A percentile compares a stretch with the other conserved stretches of the same genome.
Conservation (phyloP, 2,888 invertebrate genomes). For the Apotomis capreana region DNA sequence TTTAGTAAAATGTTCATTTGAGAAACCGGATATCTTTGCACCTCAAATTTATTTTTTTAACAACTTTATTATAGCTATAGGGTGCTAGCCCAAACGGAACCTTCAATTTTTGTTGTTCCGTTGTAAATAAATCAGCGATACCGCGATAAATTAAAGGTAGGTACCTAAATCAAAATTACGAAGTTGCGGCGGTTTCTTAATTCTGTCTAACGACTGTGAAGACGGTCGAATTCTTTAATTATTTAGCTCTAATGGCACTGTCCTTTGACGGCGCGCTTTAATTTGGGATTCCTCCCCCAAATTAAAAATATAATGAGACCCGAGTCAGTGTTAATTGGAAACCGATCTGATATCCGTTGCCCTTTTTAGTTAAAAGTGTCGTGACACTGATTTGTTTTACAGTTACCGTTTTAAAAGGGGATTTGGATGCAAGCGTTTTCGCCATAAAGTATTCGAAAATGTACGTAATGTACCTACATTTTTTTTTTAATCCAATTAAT, state of each 20-base stretch:
- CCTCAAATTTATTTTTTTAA: no score
- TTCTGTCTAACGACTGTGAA: conserved; percentile 75
- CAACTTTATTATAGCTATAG: no score
- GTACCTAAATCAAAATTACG: conserved; percentile 69
- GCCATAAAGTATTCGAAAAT: no score
- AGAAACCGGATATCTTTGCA: no score
- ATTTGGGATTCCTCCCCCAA: conserved; percentile 81
- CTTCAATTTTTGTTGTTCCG: neutral
- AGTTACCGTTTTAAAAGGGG: conserved; percentile 27
- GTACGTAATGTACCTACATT: no score
- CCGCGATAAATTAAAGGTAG: conserved; percentile 7
- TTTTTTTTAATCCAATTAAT: no score
- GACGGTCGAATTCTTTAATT: conserved; percentile 82
- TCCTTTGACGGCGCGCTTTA: conserved; percentile 82
- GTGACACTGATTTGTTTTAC: conserved; percentile 41
- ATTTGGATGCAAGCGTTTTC: neutral
- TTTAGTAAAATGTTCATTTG: no score
- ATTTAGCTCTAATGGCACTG: conserved; percentile 82
- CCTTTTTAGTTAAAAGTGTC: conserved; percentile 63
- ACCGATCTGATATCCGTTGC: conserved; percentile 72
- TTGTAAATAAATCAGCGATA: neutral
- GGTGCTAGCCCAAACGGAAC: no score
- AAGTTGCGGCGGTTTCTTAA: conserved; percentile 75
- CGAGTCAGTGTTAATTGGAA: conserved; percentile 81
- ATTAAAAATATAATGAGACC: conserved; percentile 84